phyloP scores from a whole-genome alignment of 2,113 vertebrate species.

The Dromiciops gliroides region DNA sequence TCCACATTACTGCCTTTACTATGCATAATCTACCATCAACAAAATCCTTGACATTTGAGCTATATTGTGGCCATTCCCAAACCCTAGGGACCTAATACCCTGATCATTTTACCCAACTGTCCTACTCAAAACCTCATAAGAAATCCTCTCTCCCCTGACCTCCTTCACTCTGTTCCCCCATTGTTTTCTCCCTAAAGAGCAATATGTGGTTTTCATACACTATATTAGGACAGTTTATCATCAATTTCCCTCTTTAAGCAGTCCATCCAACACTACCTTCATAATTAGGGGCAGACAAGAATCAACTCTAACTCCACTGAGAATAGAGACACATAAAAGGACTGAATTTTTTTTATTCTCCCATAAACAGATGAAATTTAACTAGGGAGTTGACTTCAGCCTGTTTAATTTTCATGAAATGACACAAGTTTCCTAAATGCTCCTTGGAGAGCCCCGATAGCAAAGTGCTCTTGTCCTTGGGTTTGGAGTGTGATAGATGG shows the following conservation, averaged over 20 bases:
- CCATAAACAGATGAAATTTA: slow-evolving; percentile 13
- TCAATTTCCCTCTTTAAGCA: neutral
- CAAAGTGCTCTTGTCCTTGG: slow-evolving; percentile 63
- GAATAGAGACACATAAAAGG: neutral
- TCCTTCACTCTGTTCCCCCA: neutral
- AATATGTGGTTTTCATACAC: neutral
- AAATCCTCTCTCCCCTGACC: neutral
- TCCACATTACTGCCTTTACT: neutral
- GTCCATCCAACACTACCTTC: neutral
- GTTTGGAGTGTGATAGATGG: slow-evolving; percentile 68
- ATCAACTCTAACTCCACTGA: neutral
- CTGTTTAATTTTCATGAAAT: slow-evolving; percentile 76
- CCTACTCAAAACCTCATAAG: neutral
- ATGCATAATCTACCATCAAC: neutral
- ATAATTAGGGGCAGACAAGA: neutral
- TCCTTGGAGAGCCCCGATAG: slow-evolving; percentile 71
- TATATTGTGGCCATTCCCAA: neutral
- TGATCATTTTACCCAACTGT: neutral
- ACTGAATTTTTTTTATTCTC: slow-evolving; percentile 8
- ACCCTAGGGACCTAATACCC: neutral
- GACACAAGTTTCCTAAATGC: slow-evolving; percentile 64
- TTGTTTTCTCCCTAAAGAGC: neutral
- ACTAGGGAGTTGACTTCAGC: neutral
- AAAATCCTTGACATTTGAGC: neutral
- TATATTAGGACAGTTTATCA: neutral